Conservation (phyloP, 2,113 vertebrate species). For the Casuarius casuarius region DNA sequence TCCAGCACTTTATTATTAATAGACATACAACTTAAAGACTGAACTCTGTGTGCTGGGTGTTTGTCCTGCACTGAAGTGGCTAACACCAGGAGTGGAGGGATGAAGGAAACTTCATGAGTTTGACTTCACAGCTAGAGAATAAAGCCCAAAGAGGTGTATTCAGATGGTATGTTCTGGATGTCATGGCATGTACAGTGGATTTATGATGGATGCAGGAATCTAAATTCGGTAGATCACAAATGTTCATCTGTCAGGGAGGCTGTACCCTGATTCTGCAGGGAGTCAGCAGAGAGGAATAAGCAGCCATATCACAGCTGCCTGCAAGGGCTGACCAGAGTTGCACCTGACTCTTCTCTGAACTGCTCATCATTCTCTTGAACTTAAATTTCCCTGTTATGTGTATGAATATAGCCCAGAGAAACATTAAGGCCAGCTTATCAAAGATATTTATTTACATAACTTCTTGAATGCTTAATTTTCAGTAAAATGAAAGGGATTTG, state of each 20-base stretch:
- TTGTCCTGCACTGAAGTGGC: background rate
- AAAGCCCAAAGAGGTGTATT: background rate
- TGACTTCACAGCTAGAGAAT: background rate
- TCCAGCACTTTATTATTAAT: background rate
- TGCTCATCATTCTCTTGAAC: background rate
- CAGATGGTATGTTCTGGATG: no score
- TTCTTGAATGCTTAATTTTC: background rate
- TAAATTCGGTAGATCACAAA: background rate
- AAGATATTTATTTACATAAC: background rate
- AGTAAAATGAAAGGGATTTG: background rate
- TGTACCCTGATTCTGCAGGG: background rate
- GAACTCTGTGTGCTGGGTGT: background rate
- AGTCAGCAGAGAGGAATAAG: background rate
- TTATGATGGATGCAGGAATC: background rate
- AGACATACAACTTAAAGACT: background rate
- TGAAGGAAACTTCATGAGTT: background rate
- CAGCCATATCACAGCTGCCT: background rate
- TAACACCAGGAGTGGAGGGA: background rate
- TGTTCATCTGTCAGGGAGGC: background rate
- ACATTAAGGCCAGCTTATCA: background rate
- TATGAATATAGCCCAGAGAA: background rate
- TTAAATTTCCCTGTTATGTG: background rate
- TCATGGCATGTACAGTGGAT: background rate
- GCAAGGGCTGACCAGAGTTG: background rate
- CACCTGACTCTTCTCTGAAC: background rate